Evolutionary conservation across 2,888 invertebrate genomes (phyloP).

Genomic region (Andrena praecox): DNA sequence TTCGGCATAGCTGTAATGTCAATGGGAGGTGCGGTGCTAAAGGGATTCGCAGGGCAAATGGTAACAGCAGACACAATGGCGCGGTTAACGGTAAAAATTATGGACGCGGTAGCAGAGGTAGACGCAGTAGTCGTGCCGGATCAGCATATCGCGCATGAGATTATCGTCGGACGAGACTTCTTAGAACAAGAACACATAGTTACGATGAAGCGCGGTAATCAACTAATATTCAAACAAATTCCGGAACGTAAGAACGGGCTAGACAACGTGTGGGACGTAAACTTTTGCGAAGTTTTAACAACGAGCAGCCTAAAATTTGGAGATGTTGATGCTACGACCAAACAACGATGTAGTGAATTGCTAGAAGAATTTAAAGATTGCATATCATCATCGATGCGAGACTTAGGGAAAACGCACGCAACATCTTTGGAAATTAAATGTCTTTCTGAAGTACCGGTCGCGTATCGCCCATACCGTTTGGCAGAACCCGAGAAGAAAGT

Average conservation of each 20-base stretch:
- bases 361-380: background rate
- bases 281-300: background rate
- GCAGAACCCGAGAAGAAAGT: background rate
- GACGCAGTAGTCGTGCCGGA: slow-evolving; percentile 5
- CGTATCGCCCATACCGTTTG: slow-evolving; percentile 24
- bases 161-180: slow-evolving; percentile 21
- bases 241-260: background rate
- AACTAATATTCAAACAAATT: background rate
- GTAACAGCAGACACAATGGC: background rate
- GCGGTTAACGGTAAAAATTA: background rate
- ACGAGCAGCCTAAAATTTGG: background rate
- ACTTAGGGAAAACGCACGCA: background rate
- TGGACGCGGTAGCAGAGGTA: background rate
- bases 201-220: background rate
- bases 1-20: too few species aligned
- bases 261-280: background rate
- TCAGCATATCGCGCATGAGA: background rate
- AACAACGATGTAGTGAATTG: background rate
- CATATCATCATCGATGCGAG: background rate
- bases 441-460: background rate
- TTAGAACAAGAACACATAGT: slow-evolving; percentile 4
- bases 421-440: background rate
- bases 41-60: too few species aligned
- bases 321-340: background rate
- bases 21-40: too few species aligned